Evolutionary conservation across 2,113 vertebrate genomes (phyloP).

Genomic region (Albula goreensis): DNA sequence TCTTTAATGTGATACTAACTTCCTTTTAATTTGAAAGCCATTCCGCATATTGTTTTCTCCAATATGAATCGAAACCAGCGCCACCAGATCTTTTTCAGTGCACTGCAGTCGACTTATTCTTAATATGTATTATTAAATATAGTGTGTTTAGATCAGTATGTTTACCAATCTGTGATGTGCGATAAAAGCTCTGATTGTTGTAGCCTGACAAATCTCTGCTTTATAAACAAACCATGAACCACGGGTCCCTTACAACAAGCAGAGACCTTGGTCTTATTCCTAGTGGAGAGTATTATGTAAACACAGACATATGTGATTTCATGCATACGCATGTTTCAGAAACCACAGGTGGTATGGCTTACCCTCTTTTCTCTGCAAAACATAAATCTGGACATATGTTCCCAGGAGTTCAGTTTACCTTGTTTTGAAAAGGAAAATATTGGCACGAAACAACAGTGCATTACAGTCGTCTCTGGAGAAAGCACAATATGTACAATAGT

Average conservation of each 20-base stretch:
- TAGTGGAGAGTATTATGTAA: neutral
- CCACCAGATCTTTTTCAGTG: neutral
- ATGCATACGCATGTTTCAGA: neutral
- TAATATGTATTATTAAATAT: neutral
- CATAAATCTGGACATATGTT: conserved; percentile 14
- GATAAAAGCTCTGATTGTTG: neutral
- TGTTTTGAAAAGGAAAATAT: conserved; percentile 13
- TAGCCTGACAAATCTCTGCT: neutral
- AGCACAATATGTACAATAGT: neutral
- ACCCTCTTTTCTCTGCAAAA: neutral
- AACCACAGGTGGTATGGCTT: neutral
- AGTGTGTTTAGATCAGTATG: neutral
- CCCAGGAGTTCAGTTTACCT: neutral
- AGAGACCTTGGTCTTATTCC: neutral
- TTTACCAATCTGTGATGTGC: neutral
- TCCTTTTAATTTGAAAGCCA: neutral
- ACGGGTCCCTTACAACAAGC: neutral
- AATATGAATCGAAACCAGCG: neutral
- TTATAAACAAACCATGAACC: neutral
- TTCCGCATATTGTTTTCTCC: neutral
- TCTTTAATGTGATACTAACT: neutral
- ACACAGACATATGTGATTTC: neutral
- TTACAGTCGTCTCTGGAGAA: neutral
- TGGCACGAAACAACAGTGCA: neutral
- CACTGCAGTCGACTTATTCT: neutral